Evolutionary conservation across 2,797 vertebrate genomes (phyloP).

Genomic region (Natrix natrix): DNA sequence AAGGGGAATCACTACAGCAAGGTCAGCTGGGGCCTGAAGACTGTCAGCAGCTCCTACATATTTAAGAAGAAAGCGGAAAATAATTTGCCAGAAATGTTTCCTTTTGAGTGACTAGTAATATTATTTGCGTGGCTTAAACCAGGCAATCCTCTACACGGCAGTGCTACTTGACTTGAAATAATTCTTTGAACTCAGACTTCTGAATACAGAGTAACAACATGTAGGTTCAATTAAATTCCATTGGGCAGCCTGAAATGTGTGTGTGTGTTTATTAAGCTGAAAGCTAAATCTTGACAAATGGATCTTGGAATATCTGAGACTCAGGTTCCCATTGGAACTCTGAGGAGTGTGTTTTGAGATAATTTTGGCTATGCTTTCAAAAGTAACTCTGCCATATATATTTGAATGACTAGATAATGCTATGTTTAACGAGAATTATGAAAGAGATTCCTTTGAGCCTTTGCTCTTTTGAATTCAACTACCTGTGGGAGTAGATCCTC

Average conservation of each 20-base stretch:
- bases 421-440: neutral
- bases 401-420: neutral
- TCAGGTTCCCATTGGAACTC: neutral
- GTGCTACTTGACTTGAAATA: neutral
- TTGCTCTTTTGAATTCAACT: neutral
- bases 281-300: neutral
- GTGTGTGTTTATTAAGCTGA: neutral
- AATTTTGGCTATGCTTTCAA: neutral
- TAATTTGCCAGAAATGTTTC: neutral
- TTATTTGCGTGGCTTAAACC: neutral
- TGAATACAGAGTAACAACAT: neutral
- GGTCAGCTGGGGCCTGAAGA: neutral
- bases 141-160: neutral
- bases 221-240: neutral
- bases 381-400: neutral
- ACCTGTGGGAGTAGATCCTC: neutral
- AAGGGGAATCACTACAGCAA: neutral
- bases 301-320: neutral
- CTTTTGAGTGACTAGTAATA: neutral
- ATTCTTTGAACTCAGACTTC: neutral
- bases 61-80: neutral
- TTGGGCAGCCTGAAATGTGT: neutral
- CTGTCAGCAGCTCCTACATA: neutral
- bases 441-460: neutral
- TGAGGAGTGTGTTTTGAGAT: neutral